Evolutionary conservation across 2,797 vertebrate species (phyloP).

Genomic region (Orientallactaga sibirica): DNA sequence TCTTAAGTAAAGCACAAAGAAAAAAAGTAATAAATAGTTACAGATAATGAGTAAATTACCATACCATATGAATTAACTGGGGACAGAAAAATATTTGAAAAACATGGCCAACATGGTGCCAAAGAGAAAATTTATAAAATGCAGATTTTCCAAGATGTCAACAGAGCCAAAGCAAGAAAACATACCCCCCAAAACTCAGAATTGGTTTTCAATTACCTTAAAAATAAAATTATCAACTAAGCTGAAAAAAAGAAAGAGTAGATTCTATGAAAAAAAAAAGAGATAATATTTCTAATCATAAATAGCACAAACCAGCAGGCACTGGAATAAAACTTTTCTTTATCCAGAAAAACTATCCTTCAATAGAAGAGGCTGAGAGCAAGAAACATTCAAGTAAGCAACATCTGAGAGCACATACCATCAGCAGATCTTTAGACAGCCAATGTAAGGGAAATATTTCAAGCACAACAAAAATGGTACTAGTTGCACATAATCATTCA

Average conservation of each 20-base stretch:
- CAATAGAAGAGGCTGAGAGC: not conserved
- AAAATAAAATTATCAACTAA: not conserved
- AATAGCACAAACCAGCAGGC: not conserved
- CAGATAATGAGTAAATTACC: not conserved
- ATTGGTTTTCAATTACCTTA: not conserved
- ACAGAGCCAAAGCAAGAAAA: not conserved
- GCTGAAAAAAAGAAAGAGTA: not conserved
- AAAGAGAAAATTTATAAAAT: not conserved
- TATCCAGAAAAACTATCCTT: not conserved
- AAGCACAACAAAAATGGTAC: not conserved
- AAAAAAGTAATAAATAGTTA: not conserved
- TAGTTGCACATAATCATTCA: not conserved
- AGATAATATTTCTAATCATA: not conserved
- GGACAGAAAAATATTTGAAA: not conserved
- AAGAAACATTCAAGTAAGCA: not conserved
- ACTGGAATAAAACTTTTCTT: not conserved
- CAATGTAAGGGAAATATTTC: not conserved
- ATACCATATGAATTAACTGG: not conserved
- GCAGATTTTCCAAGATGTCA: not conserved
- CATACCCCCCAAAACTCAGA: not conserved
- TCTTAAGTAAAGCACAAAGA: not conserved
- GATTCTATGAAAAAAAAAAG: not conserved
- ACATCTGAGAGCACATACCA: not conserved
- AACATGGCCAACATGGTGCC: not conserved
- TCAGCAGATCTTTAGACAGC: not conserved